A percentile compares a stretch with the other conserved stretches of the same genome.
Evolutionary conservation across 2,888 invertebrate genomes (phyloP).

Genomic region (Drosophila pseudotalamancana): DNA sequence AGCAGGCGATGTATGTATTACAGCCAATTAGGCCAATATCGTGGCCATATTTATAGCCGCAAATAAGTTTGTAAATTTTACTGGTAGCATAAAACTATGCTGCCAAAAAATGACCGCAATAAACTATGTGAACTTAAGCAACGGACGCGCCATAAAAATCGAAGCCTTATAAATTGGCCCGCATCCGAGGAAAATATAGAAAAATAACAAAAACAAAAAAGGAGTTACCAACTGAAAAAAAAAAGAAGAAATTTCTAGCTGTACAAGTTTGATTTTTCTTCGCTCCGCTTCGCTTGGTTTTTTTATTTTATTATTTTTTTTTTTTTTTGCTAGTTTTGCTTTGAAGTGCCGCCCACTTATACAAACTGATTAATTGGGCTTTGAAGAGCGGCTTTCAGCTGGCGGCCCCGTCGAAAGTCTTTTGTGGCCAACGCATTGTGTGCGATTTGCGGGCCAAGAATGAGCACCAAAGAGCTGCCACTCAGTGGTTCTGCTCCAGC

Average conservation of each 20-base stretch:
- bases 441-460: conserved; percentile 36
- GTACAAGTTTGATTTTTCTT: conserved; percentile 36
- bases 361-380: conserved; percentile 74
- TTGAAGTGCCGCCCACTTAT: conserved; percentile 52
- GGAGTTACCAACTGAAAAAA: conserved; percentile 1
- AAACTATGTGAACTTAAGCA: conserved; percentile 56
- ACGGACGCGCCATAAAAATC: conserved; percentile 63
- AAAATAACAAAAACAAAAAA: conserved; percentile 10
- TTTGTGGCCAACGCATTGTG: conserved; percentile 50
- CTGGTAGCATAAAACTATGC: conserved; percentile 59
- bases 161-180: conserved; percentile 71
- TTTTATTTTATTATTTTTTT: conserved; percentile 15
- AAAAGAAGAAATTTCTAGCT: conserved; percentile 20
- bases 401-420: conserved; percentile 11
- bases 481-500: background rate
- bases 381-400: conserved; percentile 44
- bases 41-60: conserved; percentile 64
- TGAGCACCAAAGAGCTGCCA: conserved; percentile 21
- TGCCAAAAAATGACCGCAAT: conserved; percentile 55
- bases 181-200: conserved; percentile 15
- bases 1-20: conserved; percentile 51
- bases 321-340: conserved; percentile 25
- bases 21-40: conserved; percentile 73
- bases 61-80: conserved; percentile 70
- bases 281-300: too few relatives aligned